Evolutionary conservation across 2,797 vertebrate species (phyloP).

Genomic region (Sebastes taczanowskii): DNA sequence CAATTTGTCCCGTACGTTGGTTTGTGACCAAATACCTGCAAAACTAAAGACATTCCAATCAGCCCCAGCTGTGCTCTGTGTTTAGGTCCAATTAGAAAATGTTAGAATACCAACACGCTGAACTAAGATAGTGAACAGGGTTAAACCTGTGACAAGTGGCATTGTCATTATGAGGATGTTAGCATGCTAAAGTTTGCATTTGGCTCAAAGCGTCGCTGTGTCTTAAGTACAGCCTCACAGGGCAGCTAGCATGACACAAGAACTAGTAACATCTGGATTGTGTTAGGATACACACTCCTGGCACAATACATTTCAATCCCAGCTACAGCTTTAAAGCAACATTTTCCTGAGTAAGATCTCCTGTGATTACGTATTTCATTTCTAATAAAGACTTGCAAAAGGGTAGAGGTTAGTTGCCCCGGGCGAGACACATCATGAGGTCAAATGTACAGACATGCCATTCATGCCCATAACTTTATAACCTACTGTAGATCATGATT

Average conservation of each 20-base stretch:
- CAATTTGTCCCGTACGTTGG: not conserved
- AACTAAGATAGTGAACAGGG: not conserved
- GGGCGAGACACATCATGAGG: slow-evolving; percentile 18
- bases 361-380: slow-evolving; percentile 19
- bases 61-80: not conserved
- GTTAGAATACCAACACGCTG: not conserved
- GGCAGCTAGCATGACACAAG: not conserved
- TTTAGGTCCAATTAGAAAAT: not conserved
- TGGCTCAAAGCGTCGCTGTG: not conserved
- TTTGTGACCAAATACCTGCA: slow-evolving; percentile 3
- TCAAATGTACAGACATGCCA: slow-evolving; percentile 18
- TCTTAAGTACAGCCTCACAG: not conserved
- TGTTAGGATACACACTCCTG: slow-evolving; percentile 19
- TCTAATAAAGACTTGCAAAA: slow-evolving; percentile 26
- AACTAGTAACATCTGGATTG: slow-evolving; percentile 33
- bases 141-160: too few relatives aligned
- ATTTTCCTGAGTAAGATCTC: slow-evolving; percentile 23
- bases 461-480: slow-evolving; percentile 36
- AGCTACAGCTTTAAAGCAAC: not conserved
- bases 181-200: not conserved
- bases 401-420: slow-evolving; percentile 1
- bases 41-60: not conserved
- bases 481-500: slow-evolving; percentile 24
- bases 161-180: not conserved
- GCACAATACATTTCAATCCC: slow-evolving; percentile 9